Evolutionary conservation across 2,888 invertebrate genomes (phyloP).

Genomic region (Schrankia costaestrigalis): DNA sequence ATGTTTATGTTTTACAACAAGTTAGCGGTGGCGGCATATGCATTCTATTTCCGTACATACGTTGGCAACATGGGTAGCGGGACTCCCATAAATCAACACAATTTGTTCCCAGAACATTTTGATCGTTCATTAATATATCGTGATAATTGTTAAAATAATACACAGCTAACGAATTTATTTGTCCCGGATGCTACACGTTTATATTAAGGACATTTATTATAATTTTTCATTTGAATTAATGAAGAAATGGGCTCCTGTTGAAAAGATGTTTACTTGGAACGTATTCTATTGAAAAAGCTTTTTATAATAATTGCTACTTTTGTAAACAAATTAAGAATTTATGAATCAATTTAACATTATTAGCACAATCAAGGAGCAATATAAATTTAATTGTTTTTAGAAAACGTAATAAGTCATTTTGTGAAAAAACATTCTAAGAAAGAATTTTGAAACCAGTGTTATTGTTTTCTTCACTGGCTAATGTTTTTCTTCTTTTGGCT

Average conservation of each 20-base stretch:
- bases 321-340: conserved; percentile 25
- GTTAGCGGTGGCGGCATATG: conserved; percentile 31
- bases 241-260: conserved; percentile 7
- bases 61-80: conserved; percentile 65
- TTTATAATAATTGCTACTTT: conserved; percentile 14
- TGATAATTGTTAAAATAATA: conserved; percentile 51
- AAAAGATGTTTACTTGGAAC: conserved; percentile 10
- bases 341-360: conserved; percentile 12
- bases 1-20: conserved; percentile 24
- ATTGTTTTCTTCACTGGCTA: too few relatives aligned
- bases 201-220: conserved; percentile 15
- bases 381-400: conserved; percentile 16
- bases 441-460: too few relatives aligned
- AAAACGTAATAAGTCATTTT: too few relatives aligned
- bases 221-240: conserved; percentile 8
- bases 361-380: conserved; percentile 15
- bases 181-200: conserved; percentile 33
- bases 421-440: too few relatives aligned
- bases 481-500: too few relatives aligned
- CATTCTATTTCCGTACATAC: conserved; percentile 55
- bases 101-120: conserved; percentile 64
- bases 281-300: conserved; percentile 9
- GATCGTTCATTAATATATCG: conserved; percentile 45
- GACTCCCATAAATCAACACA: conserved; percentile 61
- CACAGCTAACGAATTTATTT: conserved; percentile 29